A percentile compares a stretch with the other conserved stretches of the same genome.
phyloP scores from a whole-genome alignment of 2,888 invertebrate species.

The Drosophila pegasa region DNA sequence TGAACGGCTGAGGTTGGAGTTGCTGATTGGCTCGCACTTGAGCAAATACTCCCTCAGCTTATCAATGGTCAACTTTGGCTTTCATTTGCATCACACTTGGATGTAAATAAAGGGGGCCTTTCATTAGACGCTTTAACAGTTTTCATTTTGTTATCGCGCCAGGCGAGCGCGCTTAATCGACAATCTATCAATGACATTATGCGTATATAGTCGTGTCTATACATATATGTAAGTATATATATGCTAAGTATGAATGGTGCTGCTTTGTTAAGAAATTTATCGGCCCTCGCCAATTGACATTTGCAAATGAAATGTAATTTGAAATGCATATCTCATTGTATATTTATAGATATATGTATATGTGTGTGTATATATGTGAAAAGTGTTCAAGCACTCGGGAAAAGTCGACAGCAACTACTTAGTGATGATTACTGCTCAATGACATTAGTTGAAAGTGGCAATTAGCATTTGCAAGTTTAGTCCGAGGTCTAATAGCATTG shows the following conservation, averaged over 20 bases:
- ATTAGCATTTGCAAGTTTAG: conserved; percentile 6
- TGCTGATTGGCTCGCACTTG: conserved; percentile 45
- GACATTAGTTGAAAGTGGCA: conserved; percentile 31
- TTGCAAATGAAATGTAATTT: conserved; percentile 60
- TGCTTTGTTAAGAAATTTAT: conserved; percentile 56
- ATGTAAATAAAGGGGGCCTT: conserved; percentile 65
- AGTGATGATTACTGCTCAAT: conserved; percentile 30
- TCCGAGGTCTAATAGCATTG: background rate
- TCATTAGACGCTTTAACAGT: conserved; percentile 47
- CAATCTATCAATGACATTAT: conserved; percentile 59
- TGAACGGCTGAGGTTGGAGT: background rate
- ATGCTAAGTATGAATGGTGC: conserved; percentile 59
- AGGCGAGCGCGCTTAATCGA: conserved; percentile 31
- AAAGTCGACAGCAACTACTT: conserved; percentile 24
- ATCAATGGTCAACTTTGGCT: conserved; percentile 69
- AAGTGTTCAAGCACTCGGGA: conserved; percentile 7
- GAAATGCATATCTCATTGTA: conserved; percentile 44
- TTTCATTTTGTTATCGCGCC: conserved; percentile 23
- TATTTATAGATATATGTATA: background rate
- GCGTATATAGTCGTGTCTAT: conserved; percentile 6
- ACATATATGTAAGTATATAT: background rate
- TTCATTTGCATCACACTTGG: conserved; percentile 59
- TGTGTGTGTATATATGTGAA: background rate
- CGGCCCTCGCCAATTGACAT: conserved; percentile 57
- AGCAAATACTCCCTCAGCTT: conserved; percentile 53